Evolutionary conservation across 2,888 invertebrate species (phyloP).

Genomic region (Melanargia galathea): DNA sequence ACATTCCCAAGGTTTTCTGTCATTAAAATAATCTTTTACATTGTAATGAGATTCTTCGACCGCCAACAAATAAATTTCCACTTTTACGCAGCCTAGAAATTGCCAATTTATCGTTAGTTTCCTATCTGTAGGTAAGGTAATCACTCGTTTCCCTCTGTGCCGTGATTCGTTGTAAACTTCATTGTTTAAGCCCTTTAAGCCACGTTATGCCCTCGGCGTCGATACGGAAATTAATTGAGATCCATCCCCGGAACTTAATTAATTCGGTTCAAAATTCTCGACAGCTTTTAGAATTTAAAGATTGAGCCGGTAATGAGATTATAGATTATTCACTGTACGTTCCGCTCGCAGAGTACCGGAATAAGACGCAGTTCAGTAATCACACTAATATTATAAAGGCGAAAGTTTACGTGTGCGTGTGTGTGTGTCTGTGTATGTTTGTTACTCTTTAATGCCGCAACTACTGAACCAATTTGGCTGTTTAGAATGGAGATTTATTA

Average conservation of each 20-base stretch:
- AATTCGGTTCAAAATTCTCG: conserved; percentile 29
- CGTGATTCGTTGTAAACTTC: conserved; percentile 50
- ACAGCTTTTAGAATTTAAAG: conserved; percentile 28
- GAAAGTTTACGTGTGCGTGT: too few species aligned
- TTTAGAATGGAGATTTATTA: too few species aligned
- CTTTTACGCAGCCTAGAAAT: too few species aligned
- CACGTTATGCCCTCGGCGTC: conserved; percentile 56
- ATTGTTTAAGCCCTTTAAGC: conserved; percentile 49
- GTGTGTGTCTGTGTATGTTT: too few species aligned
- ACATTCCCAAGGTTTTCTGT: too few species aligned
- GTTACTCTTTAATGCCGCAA: too few species aligned
- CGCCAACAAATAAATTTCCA: too few species aligned
- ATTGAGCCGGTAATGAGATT: conserved; percentile 16
- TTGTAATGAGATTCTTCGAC: too few species aligned
- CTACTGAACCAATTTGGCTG: too few species aligned
- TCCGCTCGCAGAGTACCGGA: not conserved
- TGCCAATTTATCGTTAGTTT: not conserved
- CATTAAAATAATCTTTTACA: too few species aligned
- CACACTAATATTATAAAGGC: too few species aligned
- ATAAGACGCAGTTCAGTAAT: too few species aligned
- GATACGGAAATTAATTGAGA: conserved; percentile 65
- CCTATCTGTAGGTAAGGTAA: conserved; percentile 20
- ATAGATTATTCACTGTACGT: conserved; percentile 16
- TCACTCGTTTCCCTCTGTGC: conserved; percentile 37
- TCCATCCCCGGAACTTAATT: conserved; percentile 53